A percentile compares a stretch with the other conserved stretches of the same genome.
phyloP scores from a whole-genome alignment of 2,113 vertebrate species.

The Podilymbus podiceps region DNA sequence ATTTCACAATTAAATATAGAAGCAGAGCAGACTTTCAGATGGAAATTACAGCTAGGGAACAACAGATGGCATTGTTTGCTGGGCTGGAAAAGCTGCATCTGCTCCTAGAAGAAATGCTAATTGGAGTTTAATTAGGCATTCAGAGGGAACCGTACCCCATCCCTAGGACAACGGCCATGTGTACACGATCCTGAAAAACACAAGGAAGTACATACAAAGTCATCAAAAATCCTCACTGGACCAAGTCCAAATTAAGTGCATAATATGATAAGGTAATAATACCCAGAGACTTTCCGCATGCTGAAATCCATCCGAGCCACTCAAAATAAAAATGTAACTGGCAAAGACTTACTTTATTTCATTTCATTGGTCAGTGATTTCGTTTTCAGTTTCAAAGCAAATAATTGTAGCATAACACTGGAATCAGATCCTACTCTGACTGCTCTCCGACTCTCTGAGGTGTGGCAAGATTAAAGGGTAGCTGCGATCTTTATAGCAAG shows the following conservation, averaged over 20 bases:
- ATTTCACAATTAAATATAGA: constrained; percentile 57
- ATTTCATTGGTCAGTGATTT: background rate
- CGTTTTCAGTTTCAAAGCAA: constrained; percentile 8
- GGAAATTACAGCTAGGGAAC: constrained; percentile 44
- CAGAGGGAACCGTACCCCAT: background rate
- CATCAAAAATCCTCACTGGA: background rate
- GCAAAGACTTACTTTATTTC: background rate
- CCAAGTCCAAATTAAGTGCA: background rate
- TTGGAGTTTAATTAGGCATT: constrained; percentile 47
- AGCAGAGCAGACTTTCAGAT: constrained; percentile 45
- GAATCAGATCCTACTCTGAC: background rate
- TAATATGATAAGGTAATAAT: background rate
- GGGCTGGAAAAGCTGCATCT: constrained; percentile 60
- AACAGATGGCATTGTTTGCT: constrained; percentile 60
- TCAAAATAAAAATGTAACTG: background rate
- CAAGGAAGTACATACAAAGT: background rate
- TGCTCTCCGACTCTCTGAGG: background rate
- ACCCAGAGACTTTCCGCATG: background rate
- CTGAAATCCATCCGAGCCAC: background rate
- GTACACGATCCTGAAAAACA: constrained; percentile 1
- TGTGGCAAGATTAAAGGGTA: constrained; percentile 15
- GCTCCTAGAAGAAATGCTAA: constrained; percentile 68
- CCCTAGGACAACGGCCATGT: background rate
- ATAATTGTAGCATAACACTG: background rate
- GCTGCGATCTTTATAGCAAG: background rate